These are phyloP conservation scores for Palythoa grandiflora DNA, from an alignment of 92 coral and sea anemone genomes.

Conservation along the genomic window DNA sequence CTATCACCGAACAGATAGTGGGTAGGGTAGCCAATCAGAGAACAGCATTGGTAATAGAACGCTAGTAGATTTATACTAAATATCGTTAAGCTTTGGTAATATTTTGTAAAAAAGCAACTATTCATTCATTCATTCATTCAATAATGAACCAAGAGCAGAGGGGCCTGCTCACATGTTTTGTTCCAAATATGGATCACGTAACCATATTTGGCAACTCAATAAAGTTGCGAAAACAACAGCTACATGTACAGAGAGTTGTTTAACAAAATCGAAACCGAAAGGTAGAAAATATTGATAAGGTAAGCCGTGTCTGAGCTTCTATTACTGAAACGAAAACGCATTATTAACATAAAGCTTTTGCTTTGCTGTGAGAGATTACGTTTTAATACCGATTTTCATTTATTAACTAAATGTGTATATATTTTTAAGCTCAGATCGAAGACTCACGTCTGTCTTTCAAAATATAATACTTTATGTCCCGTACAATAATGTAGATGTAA, in stretches of 20 bases:
- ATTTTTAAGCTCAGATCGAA: not conserved
- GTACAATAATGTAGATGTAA: not conserved
- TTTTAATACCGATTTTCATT: not conserved
- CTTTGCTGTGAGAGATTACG: not conserved
- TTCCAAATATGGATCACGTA: constrained; percentile 56
- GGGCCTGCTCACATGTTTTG: not conserved
- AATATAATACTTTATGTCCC: not conserved
- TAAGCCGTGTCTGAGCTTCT: not conserved
- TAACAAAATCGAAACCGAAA: constrained; percentile 21
- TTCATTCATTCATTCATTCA: no score
- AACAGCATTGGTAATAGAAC: no score
- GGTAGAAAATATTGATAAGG: not conserved
- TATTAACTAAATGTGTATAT: not conserved
- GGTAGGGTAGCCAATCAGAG: no score
- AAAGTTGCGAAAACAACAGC: constrained; percentile 37
- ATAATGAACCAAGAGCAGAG: no score
- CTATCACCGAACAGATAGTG: no score
- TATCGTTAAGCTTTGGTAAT: no score
- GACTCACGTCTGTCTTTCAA: not conserved
- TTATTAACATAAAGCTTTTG: not conserved
- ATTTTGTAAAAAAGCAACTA: no score
- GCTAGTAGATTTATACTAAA: no score
- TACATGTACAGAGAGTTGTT: not conserved
- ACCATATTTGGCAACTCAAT: constrained; percentile 66
- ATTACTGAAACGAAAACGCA: no score